A percentile compares a stretch with the other conserved stretches of the same genome.
Conservation (phyloP, 2,888 invertebrate genomes). For the Diadromus collaris region DNA sequence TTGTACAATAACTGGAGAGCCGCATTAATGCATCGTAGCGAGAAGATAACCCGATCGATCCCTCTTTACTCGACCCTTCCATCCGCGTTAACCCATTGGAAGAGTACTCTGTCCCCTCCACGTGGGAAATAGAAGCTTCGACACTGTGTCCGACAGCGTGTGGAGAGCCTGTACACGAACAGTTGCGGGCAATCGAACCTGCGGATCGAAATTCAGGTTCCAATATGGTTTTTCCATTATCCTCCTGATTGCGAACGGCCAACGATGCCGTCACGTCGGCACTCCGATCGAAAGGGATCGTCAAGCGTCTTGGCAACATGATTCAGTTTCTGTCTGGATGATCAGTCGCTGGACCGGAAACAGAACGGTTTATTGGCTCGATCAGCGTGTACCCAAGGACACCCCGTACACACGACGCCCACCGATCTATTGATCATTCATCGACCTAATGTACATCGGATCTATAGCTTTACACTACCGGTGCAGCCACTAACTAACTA, state of each 20-base stretch:
- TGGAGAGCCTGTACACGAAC: not conserved
- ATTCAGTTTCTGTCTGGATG: not conserved
- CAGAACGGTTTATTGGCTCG: not conserved
- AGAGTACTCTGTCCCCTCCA: conserved; percentile 43
- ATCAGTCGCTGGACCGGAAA: not conserved
- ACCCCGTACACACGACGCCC: not conserved
- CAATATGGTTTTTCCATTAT: not conserved
- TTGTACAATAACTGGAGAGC: conserved; percentile 74
- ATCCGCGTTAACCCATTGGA: conserved; percentile 50
- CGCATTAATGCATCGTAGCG: conserved; percentile 76
- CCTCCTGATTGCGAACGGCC: not conserved
- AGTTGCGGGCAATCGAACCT: not conserved
- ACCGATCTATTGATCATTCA: conserved; percentile 1
- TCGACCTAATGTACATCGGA: not conserved
- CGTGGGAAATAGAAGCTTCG: not conserved
- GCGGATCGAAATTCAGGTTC: not conserved
- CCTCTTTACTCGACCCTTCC: conserved; percentile 43
- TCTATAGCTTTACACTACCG: conserved; percentile 10
- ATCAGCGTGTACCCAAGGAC: not conserved
- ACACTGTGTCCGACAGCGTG: not conserved
- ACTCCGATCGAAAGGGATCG: no score
- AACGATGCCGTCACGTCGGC: not conserved
- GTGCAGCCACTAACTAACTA: not conserved
- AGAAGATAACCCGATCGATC: conserved; percentile 74
- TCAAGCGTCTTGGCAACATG: not conserved